A percentile compares a stretch with the other conserved stretches of the same genome.
phyloP scores from a whole-genome alignment of 2,113 vertebrate genomes.

The Quiscalus mexicanus region DNA sequence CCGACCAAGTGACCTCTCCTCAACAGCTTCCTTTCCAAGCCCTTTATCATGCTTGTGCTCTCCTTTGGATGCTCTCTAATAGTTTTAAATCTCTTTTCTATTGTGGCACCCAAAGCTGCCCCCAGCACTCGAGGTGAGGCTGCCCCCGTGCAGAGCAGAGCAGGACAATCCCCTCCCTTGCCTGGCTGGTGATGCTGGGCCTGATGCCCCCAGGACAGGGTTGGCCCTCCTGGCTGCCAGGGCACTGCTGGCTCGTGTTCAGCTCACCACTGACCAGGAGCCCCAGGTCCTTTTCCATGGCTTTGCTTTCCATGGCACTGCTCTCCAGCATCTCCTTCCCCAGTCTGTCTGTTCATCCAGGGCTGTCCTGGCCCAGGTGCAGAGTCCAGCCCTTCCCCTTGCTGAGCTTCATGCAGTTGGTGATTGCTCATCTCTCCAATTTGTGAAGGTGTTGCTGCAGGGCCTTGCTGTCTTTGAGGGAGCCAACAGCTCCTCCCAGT shows the following conservation, averaged over 20 bases:
- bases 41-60: background rate
- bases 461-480: too few relatives aligned
- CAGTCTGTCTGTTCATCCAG: background rate
- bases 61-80: background rate
- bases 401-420: accelerated
- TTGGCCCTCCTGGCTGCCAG: background rate
- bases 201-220: background rate
- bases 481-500: background rate
- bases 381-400: background rate
- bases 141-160: accelerated
- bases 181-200: accelerated
- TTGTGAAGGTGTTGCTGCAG: background rate
- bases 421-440: too few relatives aligned
- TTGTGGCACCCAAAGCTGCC: background rate
- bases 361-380: accelerated
- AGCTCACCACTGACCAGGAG: accelerated
- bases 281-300: background rate
- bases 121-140: background rate
- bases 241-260: background rate
- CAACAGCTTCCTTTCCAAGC: background rate
- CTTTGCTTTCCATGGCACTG: accelerated
- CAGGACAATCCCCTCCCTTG: background rate
- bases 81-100: background rate
- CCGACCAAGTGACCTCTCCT: background rate
- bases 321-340: background rate